Evolutionary conservation across 2,113 vertebrate genomes (phyloP), one percentile per base, ranked within the genome.

Genomic region (Prionailurus viverrinus): DNA sequence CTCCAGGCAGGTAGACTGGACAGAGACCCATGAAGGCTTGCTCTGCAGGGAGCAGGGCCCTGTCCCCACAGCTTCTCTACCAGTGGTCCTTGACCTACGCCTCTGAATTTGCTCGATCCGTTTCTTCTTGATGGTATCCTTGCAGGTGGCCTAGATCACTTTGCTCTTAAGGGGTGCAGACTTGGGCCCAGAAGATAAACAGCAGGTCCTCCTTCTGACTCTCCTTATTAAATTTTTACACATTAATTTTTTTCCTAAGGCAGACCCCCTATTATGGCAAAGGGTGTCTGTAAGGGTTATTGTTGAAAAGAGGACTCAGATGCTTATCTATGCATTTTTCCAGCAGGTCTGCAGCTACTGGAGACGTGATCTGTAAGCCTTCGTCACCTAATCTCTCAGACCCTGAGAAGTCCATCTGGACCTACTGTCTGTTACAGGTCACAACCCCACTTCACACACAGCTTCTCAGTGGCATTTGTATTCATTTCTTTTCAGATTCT

Each of bases 151-250:
- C 85, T 99, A 99, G 95, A 99, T 99, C 99, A 99, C 99, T 98
- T 99, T 99, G 97, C 98, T 99, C 97, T 99, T 99, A 87, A 99
- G 68, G 98, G 98, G 96, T 71, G 98, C 98, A 19, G 0, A 66
- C 0, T 99, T 99, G 99, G 92, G 98, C 99, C 99, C 99, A 99
- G 98, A 99, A 99, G 90, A 99, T 98, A 82, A 99, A 99, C 92
- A 99, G 98, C 74, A 99, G 98, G 76, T 99, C 99, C 98, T 99
- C 99, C 97, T 99, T 99, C 98, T 99, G 99, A 89, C 98, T 99
- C 96, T 99, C 99, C 94, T 98, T 99, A 97, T 39, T 80, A 61
- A 39, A 92, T 21, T 41, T 79, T 66, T 68, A n/a, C 18, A 61
- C 21, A 31, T n/a, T 86, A 39, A 8, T 7, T 71, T 73, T 63